Evolutionary conservation across 2,113 vertebrate genomes (phyloP).

Genomic region (Elgaria multicarinata): DNA sequence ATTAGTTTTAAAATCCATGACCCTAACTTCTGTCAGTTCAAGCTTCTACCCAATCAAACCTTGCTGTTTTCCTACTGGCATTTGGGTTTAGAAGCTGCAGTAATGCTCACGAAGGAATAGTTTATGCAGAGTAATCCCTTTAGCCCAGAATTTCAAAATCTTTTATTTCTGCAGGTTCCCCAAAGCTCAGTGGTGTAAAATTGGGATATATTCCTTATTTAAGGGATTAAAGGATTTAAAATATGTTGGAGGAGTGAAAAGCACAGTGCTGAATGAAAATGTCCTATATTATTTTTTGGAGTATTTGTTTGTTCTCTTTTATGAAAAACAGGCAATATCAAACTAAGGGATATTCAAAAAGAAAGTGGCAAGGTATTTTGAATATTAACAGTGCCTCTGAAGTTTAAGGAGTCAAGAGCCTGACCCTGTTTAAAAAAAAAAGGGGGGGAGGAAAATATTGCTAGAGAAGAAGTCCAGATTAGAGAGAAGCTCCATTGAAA

Average conservation of each 20-base stretch:
- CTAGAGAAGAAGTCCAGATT: neutral
- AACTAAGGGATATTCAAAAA: slow-evolving; percentile 42
- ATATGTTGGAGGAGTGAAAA: slow-evolving; percentile 14
- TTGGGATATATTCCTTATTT: slow-evolving; percentile 41
- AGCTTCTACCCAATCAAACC: slow-evolving; percentile 27
- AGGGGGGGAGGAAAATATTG: neutral
- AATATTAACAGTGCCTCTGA: slow-evolving; percentile 3
- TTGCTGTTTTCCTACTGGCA: slow-evolving; percentile 34
- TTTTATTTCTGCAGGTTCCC: slow-evolving; percentile 44
- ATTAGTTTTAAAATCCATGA: slow-evolving; percentile 29
- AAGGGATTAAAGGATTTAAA: slow-evolving; percentile 53
- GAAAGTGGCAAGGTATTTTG: slow-evolving; percentile 8
- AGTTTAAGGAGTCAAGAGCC: slow-evolving; percentile 44
- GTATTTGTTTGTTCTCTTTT: slow-evolving; percentile 25
- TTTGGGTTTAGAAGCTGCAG: slow-evolving; percentile 45
- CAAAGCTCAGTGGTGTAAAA: slow-evolving; percentile 34
- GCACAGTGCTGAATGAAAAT: slow-evolving; percentile 1
- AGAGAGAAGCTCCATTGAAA: neutral
- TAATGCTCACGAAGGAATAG: slow-evolving; percentile 17
- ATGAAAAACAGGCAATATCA: slow-evolving; percentile 12
- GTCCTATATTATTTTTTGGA: slow-evolving; percentile 39
- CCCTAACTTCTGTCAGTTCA: neutral
- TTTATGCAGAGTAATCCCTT: slow-evolving; percentile 51
- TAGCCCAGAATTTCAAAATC: slow-evolving; percentile 47
- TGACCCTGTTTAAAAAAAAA: fast-evolving